Evolutionary conservation across 2,888 invertebrate species (phyloP), one percentile per base, ranked within the genome.

Genomic region (Dioctria linearis): DNA sequence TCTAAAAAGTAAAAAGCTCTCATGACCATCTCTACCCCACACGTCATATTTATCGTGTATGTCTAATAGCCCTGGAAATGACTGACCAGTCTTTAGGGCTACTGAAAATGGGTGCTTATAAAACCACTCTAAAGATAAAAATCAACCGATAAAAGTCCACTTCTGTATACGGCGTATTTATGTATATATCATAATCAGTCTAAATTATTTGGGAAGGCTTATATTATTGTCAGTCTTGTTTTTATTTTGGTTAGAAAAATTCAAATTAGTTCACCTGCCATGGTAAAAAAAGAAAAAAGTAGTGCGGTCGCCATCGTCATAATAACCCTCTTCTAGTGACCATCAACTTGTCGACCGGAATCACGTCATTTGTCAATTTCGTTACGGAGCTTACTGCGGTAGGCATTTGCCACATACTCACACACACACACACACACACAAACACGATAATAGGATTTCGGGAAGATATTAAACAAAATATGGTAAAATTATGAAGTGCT

Each of bases 401-500:
- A 54, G 11, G 11, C 3, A n/a, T n/a, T n/a, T n/a, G n/a, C n/a
- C n/a, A n/a, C n/a, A n/a, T n/a, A n/a, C n/a, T n/a, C n/a, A n/a
- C 3, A 11, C 6, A 54, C 3, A 54, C 11, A 25, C 25, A 25
- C 25, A 25, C 25, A 25, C 25, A 25, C 2, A 25, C 25, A 25
- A 0, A 25, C 2, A 25, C 25, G 25, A 25, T 0, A 25, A 25
- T 25, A 46, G 46, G 46, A 46, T 46, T 25, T 57, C 57, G n/a
- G 2, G 57, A 25, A 61, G 37, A 6, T 61, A 61, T 61, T 39
- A 61, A 61, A 13, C 37, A 13, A 11, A 61, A 61, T 25, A 61
- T 61, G 61, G 25, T 61, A 61, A 61, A 61, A 61, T 61, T 61
- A 61, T 61, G 61, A 61, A 61, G 37, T 61, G 61, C 61, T 61